phyloP scores from a whole-genome alignment of 2,888 invertebrate species.

The Argyresthia goedartella region DNA sequence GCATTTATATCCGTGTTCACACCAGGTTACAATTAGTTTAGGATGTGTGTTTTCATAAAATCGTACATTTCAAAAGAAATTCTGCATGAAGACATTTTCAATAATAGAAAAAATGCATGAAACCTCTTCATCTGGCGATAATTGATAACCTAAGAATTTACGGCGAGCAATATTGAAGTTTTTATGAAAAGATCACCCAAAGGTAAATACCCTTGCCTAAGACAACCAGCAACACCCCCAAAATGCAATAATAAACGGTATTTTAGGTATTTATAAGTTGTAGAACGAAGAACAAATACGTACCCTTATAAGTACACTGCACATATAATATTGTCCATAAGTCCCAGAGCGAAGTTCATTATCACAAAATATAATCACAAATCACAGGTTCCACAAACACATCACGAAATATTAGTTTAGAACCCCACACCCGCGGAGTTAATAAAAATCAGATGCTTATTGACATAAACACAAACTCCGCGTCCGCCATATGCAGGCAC shows the following conservation, averaged over 20 bases:
- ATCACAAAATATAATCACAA: conserved; percentile 58
- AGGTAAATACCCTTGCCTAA: no score
- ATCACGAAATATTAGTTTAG: conserved; percentile 46
- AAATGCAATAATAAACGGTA: not conserved
- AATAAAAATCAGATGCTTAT: conserved; percentile 63
- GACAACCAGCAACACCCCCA: no score
- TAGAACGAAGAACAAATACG: conserved; percentile 51
- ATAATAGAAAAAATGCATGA: not conserved
- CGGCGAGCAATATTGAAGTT: not conserved
- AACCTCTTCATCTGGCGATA: not conserved
- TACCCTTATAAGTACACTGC: conserved; percentile 60
- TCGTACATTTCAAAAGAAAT: no score
- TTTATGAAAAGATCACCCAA: no score
- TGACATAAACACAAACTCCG: conserved; percentile 71
- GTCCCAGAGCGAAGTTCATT: conserved; percentile 58
- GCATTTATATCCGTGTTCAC: no score
- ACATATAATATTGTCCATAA: conserved; percentile 48
- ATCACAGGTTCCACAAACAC: conserved; percentile 58
- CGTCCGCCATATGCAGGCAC: conserved; percentile 68
- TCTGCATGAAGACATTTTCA: no score
- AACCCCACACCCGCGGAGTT: conserved; percentile 68
- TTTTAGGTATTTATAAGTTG: conserved; percentile 28
- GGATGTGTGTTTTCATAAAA: no score
- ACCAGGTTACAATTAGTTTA: no score
- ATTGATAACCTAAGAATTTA: conserved; percentile 1